A percentile compares a stretch with the other conserved stretches of the same genome.
Conservation (phyloP, 2,113 vertebrate genomes). For the human region DNA sequence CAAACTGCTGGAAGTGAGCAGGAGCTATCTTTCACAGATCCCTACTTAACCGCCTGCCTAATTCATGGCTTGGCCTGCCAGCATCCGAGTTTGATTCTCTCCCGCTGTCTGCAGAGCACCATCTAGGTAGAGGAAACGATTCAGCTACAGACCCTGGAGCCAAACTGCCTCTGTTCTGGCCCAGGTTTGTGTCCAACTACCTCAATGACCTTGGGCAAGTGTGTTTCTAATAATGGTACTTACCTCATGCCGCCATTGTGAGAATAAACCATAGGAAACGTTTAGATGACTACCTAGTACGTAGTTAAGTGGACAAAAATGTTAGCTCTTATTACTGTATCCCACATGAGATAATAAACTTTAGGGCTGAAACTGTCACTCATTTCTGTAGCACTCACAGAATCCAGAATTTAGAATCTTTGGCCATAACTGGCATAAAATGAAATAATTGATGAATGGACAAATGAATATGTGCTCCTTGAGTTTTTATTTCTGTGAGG, state of each 20-base stretch:
- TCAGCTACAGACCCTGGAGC: background rate
- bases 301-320: background rate
- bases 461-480: background rate
- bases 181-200: background rate
- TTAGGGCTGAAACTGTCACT: background rate
- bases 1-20: background rate
- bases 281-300: background rate
- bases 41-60: background rate
- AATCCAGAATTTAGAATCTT: background rate
- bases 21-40: background rate
- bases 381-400: background rate
- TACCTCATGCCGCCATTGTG: background rate
- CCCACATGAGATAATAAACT: background rate
- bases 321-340: background rate
- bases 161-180: background rate
- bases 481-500: conserved; percentile 33
- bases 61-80: background rate
- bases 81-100: background rate
- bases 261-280: background rate
- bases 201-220: background rate
- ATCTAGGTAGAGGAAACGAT: background rate
- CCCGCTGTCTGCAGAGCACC: background rate
- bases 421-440: background rate
- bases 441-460: background rate
- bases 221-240: background rate